These are phyloP conservation scores for Actias luna DNA, from an alignment of 2,888 invertebrate species.

Conservation along the genomic window DNA sequence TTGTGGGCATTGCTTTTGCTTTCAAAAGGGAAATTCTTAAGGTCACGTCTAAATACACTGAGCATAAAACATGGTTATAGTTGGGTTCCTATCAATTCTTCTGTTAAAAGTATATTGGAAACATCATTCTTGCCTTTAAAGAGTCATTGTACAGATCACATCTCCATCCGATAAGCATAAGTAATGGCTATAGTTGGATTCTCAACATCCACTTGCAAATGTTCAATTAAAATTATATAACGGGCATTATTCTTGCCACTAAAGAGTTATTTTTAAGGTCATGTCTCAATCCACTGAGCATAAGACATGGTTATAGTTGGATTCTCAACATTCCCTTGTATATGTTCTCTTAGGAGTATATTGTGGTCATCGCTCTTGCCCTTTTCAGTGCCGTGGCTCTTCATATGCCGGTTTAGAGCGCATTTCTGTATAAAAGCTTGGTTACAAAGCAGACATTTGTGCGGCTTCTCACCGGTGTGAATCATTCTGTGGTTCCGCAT, in stretches of 20 bases:
- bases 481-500: constrained; percentile 95
- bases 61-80: too few relatives aligned
- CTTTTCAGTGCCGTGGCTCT: constrained; percentile 58
- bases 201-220: too few relatives aligned
- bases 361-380: neutral
- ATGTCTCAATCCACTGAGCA: constrained; percentile 14
- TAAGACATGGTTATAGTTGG: constrained; percentile 9
- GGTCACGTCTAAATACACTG: too few relatives aligned
- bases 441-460: constrained; percentile 93
- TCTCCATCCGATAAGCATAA: constrained; percentile 15
- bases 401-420: constrained; percentile 96
- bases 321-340: constrained; percentile 3
- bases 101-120: too few relatives aligned
- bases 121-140: too few relatives aligned
- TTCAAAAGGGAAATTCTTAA: too few relatives aligned
- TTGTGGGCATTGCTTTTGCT: too few relatives aligned
- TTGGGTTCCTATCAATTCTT: too few relatives aligned
- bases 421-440: constrained; percentile 96
- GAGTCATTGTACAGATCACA: neutral
- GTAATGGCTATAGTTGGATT: too few relatives aligned
- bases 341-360: constrained; percentile 1
- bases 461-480: constrained; percentile 95
- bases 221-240: neutral
- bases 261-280: too few relatives aligned
- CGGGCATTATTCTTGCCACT: too few relatives aligned